Percentiles rank a stretch among this genome's conserved stretches.
These are phyloP conservation scores for Carassius auratus DNA, from an alignment of 2,113 vertebrate genomes.

Conservation along the genomic window DNA sequence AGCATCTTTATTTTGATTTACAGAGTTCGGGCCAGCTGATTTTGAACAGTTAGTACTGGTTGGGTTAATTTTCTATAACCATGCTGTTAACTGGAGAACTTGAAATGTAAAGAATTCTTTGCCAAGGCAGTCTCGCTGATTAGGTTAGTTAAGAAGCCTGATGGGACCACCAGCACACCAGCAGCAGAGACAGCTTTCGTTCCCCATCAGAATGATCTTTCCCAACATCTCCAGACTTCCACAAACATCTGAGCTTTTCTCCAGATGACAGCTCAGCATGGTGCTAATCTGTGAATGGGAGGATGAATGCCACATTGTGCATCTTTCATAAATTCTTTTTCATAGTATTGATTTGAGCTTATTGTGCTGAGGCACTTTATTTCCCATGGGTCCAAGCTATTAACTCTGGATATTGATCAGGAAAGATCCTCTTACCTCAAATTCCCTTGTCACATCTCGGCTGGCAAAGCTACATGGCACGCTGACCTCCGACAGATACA, in stretches of 20 bases:
- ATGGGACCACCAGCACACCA: neutral
- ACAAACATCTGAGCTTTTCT: slow-evolving; percentile 60
- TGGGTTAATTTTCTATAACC: neutral
- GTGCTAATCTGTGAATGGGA: slow-evolving; percentile 68
- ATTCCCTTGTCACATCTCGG: slow-evolving; percentile 54
- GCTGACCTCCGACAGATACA: slow-evolving; percentile 58
- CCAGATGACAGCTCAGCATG: slow-evolving; percentile 72
- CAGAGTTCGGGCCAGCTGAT: neutral
- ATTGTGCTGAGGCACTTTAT: slow-evolving; percentile 68
- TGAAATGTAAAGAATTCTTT: neutral
- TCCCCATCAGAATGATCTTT: slow-evolving; percentile 13
- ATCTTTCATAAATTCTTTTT: slow-evolving; percentile 79
- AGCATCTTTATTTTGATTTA: neutral
- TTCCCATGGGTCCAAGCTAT: slow-evolving; percentile 70
- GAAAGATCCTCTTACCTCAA: slow-evolving; percentile 58
- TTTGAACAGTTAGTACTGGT: neutral
- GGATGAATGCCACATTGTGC: slow-evolving; percentile 73
- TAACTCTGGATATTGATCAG: slow-evolving; percentile 65
- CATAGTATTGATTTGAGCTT: slow-evolving; percentile 78
- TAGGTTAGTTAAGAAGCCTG: neutral
- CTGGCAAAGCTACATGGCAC: slow-evolving; percentile 52
- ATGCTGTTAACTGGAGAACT: neutral
- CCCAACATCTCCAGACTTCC: slow-evolving; percentile 18
- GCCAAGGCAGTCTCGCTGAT: neutral
- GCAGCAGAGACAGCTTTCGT: neutral